Percentiles rank a stretch among this genome's conserved stretches.
phyloP scores from a whole-genome alignment of 2,797 vertebrate species.

The Cyclura pinguis region DNA sequence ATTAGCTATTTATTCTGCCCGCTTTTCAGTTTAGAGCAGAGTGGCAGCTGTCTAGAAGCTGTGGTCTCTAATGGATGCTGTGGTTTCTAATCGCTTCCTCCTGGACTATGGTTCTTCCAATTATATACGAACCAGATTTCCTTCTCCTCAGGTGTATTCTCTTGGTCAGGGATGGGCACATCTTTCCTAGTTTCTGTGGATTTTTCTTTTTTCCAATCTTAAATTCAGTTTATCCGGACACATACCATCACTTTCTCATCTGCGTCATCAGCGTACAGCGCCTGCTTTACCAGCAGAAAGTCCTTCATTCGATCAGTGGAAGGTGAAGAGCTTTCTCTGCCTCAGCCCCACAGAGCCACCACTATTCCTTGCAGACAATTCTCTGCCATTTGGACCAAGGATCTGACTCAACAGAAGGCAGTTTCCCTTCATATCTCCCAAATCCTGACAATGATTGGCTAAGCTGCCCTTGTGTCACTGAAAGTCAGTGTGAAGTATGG shows the following conservation, averaged over 20 bases:
- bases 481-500: neutral
- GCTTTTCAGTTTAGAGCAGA: neutral
- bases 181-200: too few species aligned
- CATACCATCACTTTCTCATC: too few species aligned
- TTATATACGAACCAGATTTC: neutral
- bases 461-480: neutral
- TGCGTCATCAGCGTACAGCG: too few species aligned
- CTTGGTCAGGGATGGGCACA: too few species aligned
- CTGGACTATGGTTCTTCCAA: neutral
- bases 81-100: neutral
- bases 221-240: too few species aligned
- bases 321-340: neutral
- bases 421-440: neutral
- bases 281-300: too few species aligned
- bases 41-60: neutral
- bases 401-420: neutral
- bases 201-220: too few species aligned
- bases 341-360: neutral
- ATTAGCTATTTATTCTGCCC: too few species aligned
- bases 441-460: neutral
- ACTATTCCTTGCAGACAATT: neutral
- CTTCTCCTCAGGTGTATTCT: neutral
- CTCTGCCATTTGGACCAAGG: neutral
- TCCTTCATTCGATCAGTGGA: too few species aligned
- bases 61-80: neutral